Conservation (phyloP, 2,797 vertebrate genomes). For the Valencia hispanica region DNA sequence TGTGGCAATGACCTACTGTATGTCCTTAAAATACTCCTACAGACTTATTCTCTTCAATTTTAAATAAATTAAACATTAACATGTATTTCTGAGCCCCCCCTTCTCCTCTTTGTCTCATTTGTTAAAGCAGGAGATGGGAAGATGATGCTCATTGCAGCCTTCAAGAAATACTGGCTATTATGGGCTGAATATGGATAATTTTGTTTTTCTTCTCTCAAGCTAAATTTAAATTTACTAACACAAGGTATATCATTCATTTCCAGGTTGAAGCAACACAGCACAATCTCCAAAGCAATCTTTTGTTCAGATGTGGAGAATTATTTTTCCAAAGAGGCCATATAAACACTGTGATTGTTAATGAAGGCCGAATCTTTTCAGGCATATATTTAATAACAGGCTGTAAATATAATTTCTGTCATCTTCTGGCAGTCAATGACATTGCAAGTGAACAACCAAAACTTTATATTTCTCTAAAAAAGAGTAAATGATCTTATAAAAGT, state of each 20-base stretch:
- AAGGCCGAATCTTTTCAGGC: not conserved
- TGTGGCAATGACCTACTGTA: constrained; percentile 34
- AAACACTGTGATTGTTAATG: not conserved
- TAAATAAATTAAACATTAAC: constrained; percentile 32
- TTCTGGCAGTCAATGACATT: too few species aligned
- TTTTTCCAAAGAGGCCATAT: too few species aligned
- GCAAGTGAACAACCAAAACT: too few species aligned
- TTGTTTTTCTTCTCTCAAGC: not conserved
- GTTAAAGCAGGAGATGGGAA: not conserved
- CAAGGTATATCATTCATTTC: not conserved
- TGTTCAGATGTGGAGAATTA: too few species aligned
- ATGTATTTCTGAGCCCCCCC: constrained; percentile 19
- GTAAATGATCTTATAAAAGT: too few species aligned
- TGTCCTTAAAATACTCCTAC: constrained; percentile 29
- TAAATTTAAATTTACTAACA: not conserved
- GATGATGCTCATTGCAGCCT: not conserved
- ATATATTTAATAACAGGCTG: not conserved
- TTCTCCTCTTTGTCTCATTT: constrained; percentile 8
- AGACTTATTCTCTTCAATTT: constrained; percentile 17
- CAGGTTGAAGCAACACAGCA: not conserved
- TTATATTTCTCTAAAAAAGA: too few species aligned
- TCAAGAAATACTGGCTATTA: not conserved
- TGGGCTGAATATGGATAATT: not conserved
- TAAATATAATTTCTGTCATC: not conserved
- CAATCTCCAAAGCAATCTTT: not conserved